These are phyloP conservation scores for Caenorhabditis sp. DNA, from an alignment of 2,888 invertebrate genomes.

Conservation along the genomic window DNA sequence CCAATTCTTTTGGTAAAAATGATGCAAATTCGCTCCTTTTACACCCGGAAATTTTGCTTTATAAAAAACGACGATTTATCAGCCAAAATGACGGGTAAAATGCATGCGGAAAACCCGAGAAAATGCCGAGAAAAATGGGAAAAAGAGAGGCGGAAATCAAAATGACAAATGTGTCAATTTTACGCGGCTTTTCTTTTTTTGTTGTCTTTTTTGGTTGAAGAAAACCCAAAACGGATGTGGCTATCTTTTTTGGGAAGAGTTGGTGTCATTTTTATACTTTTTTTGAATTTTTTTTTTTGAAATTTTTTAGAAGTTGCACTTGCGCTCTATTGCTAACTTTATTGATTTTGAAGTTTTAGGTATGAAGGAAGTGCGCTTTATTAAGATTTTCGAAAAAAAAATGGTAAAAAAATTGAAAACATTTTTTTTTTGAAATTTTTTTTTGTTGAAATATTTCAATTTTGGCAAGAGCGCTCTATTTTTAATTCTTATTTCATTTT, in stretches of 20 bases:
- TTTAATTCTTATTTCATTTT: no score
- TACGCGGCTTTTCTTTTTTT: conserved; percentile 25
- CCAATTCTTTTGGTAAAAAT: no score
- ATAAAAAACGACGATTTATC: neutral
- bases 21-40: no score
- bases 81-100: conserved; percentile 13
- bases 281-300: conserved; percentile 4
- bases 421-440: no score
- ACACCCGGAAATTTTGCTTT: conserved; percentile 3
- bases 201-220: neutral
- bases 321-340: no score
- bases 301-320: no score
- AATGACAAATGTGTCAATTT: conserved; percentile 64
- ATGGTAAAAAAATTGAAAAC: conserved; percentile 1
- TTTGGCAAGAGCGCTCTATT: no score
- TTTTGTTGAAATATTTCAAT: no score
- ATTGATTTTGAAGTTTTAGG: no score
- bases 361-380: neutral
- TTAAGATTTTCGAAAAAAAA: neutral
- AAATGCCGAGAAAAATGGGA: neutral
- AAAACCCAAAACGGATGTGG: neutral
- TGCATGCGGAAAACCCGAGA: conserved; percentile 11
- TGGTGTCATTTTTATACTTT: neutral
- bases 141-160: conserved; percentile 24
- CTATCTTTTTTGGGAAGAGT: neutral